phyloP scores from a whole-genome alignment of 2,888 invertebrate species.

The Strigamia transsilvanica region DNA sequence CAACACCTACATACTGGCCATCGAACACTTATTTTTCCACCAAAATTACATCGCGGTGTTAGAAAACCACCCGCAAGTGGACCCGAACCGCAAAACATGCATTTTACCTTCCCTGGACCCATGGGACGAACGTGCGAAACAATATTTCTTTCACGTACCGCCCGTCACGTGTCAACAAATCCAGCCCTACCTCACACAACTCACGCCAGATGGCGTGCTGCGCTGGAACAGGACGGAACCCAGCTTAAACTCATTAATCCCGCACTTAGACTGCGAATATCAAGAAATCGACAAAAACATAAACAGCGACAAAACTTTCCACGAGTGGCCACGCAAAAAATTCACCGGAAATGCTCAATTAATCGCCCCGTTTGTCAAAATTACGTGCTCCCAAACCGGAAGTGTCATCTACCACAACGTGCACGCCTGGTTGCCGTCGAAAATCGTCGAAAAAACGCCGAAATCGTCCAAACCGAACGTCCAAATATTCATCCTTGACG shows the following conservation, averaged over 20 bases:
- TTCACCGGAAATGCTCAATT: neutral
- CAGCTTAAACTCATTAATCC: neutral
- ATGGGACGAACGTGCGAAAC: neutral
- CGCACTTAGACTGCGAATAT: neutral
- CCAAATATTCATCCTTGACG: slow-evolving; percentile 83
- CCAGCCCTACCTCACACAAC: neutral
- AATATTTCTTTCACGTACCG: slow-evolving; percentile 2
- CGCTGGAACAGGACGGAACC: neutral
- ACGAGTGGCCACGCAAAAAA: neutral
- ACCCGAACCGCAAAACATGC: neutral
- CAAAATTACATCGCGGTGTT: neutral
- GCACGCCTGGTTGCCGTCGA: neutral
- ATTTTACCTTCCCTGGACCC: neutral
- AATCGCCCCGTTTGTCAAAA: neutral
- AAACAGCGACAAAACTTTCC: neutral
- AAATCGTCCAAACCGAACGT: slow-evolving; percentile 69
- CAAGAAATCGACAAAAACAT: neutral
- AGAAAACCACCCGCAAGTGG: neutral
- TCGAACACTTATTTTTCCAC: neutral
- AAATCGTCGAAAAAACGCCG: neutral
- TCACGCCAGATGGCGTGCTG: neutral
- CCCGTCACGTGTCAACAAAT: neutral
- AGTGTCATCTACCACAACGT: neutral
- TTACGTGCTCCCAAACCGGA: neutral
- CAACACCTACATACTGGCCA: neutral